A percentile compares a stretch with the other conserved stretches of the same genome.
Conservation (phyloP, 2,113 vertebrate genomes). For the Mandrillus leucophaeus region DNA sequence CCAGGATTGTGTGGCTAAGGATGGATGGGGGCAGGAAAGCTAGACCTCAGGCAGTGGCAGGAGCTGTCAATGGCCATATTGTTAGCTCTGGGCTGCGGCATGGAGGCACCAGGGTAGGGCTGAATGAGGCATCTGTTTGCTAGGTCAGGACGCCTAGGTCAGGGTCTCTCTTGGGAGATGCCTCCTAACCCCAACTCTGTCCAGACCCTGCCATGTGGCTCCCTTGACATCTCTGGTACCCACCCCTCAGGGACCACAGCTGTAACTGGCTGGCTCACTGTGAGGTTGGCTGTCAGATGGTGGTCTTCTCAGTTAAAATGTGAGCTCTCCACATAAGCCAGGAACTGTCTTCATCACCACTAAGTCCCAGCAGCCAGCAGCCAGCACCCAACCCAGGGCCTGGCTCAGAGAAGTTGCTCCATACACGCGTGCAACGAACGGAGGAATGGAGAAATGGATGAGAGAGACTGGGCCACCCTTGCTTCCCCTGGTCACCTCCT, state of each 20-base stretch:
- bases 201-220: neutral
- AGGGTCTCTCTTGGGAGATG: neutral
- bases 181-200: neutral
- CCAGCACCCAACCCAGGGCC: neutral
- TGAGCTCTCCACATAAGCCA: neutral
- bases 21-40: neutral
- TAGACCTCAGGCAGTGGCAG: neutral
- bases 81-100: neutral
- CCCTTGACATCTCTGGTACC: neutral
- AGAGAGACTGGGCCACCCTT: neutral
- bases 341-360: neutral
- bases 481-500: neutral
- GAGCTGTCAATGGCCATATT: slow-evolving; percentile 59
- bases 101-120: neutral
- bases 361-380: neutral
- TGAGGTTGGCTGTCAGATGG: neutral
- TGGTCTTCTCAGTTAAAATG: neutral
- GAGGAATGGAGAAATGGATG: neutral
- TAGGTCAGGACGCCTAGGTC: slow-evolving; percentile 21
- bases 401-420: neutral
- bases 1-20: slow-evolving; percentile 49
- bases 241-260: neutral
- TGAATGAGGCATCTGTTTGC: slow-evolving; percentile 56
- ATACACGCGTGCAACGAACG: neutral
- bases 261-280: neutral